Evolutionary conservation across 2,113 vertebrate genomes (phyloP).

Genomic region (Zapus hudsonius): DNA sequence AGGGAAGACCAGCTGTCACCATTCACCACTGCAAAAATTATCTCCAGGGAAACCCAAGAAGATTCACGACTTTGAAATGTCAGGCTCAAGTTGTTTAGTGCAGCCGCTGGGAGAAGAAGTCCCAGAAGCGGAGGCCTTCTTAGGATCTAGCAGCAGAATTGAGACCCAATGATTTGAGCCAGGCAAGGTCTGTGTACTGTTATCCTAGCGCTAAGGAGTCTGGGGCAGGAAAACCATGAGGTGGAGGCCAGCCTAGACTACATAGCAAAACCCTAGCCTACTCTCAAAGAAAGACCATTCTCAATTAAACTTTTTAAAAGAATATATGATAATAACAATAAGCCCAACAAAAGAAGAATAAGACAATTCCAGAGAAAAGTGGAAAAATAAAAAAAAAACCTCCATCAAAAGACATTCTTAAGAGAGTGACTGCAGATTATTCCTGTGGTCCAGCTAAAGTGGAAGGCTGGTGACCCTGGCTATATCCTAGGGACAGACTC

Average conservation of each 20-base stretch:
- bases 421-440: no score
- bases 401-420: accelerated
- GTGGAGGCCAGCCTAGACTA: neutral
- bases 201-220: neutral
- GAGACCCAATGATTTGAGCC: neutral
- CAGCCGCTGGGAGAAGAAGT: accelerated
- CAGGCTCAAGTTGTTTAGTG: no score
- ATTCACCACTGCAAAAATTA: neutral
- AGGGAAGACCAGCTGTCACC: neutral
- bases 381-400: neutral
- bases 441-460: neutral
- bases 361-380: neutral
- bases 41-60: neutral
- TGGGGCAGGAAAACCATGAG: neutral
- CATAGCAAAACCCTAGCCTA: neutral
- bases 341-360: neutral
- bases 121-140: accelerated
- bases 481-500: no score
- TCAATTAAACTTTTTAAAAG: neutral
- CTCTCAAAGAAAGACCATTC: neutral
- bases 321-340: neutral
- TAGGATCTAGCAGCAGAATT: no score
- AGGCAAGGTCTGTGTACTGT: neutral
- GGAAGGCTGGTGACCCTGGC: neutral
- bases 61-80: neutral